Evolutionary conservation across 2,113 vertebrate genomes (phyloP), one percentile per base, ranked within the genome.

Genomic region (Hirundichthys speculiger): DNA sequence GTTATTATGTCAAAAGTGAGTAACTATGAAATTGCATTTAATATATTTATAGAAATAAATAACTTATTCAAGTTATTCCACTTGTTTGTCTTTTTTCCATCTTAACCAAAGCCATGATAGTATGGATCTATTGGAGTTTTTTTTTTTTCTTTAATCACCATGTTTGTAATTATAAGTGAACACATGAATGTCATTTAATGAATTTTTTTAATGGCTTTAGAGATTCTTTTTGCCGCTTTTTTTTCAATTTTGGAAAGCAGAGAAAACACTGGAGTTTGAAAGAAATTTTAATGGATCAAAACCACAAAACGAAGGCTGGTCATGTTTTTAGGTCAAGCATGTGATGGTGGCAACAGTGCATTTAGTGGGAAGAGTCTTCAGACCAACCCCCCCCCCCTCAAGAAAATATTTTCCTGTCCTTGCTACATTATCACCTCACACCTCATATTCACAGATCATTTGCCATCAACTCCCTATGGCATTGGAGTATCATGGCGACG

Each of bases 21-120:
- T 70, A 30, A 62, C 69, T 76, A 55, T 69, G 30, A 67, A 82
- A 81, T 66, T 58, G 66, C 82, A 74, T 85, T 75, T 70, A 81
- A 80, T 88, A 64, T 91, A 92, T 93, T 92, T 92, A 91, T 91
- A 79, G 38, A 89, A 92, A 90, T 91, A 91, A 92, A 80, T 89
- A 89, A 91, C 85, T 92, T 91, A 93, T 93, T 91, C 81, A n/a
- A n/a, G n/a, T 63, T 85, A 66, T 21, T 69, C 51, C 39, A 11
- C 1, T 11, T 19, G 24, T 4, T 10, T 21, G 0, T 7, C 54
- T 7, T 24, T 25, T 71, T 6, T 1, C 40, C 65, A 40, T 49
- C 3, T 3, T 10, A 16, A 39, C 1, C 5, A 21, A 46, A 54
- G 5, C 25, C 43, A 20, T 11, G 38, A 19, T 20, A 51, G 16